Conservation (phyloP, 2,113 vertebrate genomes). For the Glareola pratincola region DNA sequence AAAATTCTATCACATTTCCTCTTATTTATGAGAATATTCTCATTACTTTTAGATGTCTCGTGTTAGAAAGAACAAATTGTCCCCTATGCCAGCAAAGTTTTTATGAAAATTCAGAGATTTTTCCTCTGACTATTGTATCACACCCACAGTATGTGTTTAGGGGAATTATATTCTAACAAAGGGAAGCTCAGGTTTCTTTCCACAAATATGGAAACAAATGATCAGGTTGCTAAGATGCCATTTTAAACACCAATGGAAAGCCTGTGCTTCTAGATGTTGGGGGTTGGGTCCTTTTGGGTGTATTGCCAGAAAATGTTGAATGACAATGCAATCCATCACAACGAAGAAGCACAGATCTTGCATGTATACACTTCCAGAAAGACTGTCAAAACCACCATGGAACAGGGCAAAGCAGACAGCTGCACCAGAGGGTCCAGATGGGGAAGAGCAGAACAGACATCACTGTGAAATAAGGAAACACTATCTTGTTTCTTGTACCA, state of each 20-base stretch:
- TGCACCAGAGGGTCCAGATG: too few species aligned
- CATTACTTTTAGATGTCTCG: background rate
- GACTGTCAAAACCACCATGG: background rate
- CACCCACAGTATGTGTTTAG: background rate
- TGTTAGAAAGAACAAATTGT: background rate
- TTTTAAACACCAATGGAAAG: background rate
- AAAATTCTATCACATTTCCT: background rate
- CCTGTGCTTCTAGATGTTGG: background rate
- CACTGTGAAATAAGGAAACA: background rate
- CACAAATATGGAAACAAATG: background rate
- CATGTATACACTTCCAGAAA: background rate
- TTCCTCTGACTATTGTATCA: background rate
- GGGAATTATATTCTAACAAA: background rate
- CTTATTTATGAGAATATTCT: conserved; percentile 6
- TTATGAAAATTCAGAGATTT: background rate
- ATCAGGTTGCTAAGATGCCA: rapidly evolving
- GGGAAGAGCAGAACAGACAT: background rate
- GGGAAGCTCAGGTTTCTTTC: background rate
- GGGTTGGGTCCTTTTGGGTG: rapidly evolving
- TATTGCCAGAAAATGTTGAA: background rate
- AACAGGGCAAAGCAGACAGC: background rate
- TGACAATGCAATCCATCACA: rapidly evolving
- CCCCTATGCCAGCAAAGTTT: background rate
- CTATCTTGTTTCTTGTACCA: background rate
- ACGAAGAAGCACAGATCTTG: background rate